Conservation (phyloP, 2,113 vertebrate species). For the Austrofundulus limnaeus region DNA sequence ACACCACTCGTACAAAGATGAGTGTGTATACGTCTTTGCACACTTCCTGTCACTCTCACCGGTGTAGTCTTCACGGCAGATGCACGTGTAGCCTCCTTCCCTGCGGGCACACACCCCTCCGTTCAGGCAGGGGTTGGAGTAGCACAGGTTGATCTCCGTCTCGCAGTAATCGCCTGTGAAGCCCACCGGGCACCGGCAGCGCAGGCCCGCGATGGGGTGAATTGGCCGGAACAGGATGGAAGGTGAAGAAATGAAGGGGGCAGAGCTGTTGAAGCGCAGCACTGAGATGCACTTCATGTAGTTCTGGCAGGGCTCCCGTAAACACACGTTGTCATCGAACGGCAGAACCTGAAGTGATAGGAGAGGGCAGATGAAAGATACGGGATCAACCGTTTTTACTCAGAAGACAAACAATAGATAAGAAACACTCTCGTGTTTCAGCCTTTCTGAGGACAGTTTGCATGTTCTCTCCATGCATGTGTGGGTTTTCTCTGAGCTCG, state of each 20-base stretch:
- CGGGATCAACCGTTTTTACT: too few relatives aligned
- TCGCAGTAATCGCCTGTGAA: slow-evolving; percentile 98
- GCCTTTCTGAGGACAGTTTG: too few relatives aligned
- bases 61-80: slow-evolving; percentile 90
- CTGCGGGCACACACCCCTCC: slow-evolving; percentile 89
- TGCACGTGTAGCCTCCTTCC: slow-evolving; percentile 94
- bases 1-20: neutral
- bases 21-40: neutral
- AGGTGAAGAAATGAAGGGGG: slow-evolving; percentile 92
- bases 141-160: slow-evolving; percentile 97
- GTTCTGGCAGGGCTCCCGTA: slow-evolving; percentile 97
- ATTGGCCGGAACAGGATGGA: slow-evolving; percentile 96
- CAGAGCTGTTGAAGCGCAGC: slow-evolving; percentile 95
- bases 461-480: too few relatives aligned
- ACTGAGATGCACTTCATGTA: slow-evolving; percentile 99
- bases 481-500: too few relatives aligned
- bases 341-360: slow-evolving; percentile 83
- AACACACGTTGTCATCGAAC: slow-evolving; percentile 97
- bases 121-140: slow-evolving; percentile 94
- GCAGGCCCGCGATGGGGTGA: slow-evolving; percentile 92
- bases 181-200: slow-evolving; percentile 94
- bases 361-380: neutral
- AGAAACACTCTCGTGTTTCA: too few relatives aligned
- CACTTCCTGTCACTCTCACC: slow-evolving; percentile 77
- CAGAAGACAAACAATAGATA: neutral